Conservation (phyloP, 2,888 invertebrate species). For the Chesias legatella region DNA sequence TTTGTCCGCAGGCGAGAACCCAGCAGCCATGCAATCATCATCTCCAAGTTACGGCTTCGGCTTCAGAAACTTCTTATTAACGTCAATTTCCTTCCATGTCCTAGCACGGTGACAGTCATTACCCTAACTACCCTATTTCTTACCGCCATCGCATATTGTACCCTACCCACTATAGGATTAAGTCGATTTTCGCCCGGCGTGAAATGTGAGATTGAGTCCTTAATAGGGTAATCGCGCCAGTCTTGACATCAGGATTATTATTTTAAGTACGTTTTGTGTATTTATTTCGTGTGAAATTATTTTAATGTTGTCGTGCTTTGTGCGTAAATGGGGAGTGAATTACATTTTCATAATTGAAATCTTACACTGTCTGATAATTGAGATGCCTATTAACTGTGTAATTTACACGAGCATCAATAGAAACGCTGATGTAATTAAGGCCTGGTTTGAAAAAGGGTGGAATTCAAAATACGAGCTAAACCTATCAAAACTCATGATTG, state of each 20-base stretch:
- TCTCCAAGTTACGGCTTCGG: conserved; percentile 65
- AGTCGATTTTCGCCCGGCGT: conserved; percentile 38
- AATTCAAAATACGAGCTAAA: too few species aligned
- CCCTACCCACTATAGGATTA: conserved; percentile 30
- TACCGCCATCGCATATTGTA: conserved; percentile 15
- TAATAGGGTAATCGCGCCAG: conserved; percentile 15
- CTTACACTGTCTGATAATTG: neutral
- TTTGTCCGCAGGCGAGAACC: conserved; percentile 85
- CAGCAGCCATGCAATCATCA: conserved; percentile 88
- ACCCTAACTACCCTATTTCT: conserved; percentile 26
- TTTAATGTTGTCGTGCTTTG: conserved; percentile 8
- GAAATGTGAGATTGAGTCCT: conserved; percentile 5
- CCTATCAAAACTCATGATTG: too few species aligned
- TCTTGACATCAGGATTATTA: conserved; percentile 23
- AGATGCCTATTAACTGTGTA: neutral
- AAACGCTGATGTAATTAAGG: too few species aligned
- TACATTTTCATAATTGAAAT: conserved; percentile 13
- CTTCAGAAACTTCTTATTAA: conserved; percentile 46
- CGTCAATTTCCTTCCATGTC: conserved; percentile 44
- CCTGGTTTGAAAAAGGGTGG: too few species aligned
- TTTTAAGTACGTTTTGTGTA: conserved; percentile 25
- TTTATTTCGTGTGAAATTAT: conserved; percentile 16
- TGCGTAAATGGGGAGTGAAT: conserved; percentile 11
- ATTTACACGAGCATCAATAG: neutral
- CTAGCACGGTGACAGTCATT: conserved; percentile 65